Evolutionary conservation across 2,888 invertebrate species (phyloP).

Genomic region (Polyommatus iphigenia): DNA sequence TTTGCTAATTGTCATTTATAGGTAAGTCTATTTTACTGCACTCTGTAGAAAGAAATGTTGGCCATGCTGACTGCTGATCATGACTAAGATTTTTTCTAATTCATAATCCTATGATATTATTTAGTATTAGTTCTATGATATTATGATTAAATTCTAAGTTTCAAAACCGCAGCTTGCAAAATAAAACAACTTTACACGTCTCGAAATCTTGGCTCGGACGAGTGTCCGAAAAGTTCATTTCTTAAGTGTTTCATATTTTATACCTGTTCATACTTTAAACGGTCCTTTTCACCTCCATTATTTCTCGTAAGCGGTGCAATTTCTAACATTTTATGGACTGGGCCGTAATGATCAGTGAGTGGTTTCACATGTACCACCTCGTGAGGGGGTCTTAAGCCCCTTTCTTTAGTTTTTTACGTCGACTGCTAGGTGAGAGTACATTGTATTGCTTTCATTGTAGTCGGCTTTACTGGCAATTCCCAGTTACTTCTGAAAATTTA

Average conservation of each 20-base stretch:
- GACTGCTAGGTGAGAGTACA: slow-evolving; percentile 53
- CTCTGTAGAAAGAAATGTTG: no score
- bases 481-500: slow-evolving; percentile 18
- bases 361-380: slow-evolving; percentile 71
- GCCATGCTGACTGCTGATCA: no score
- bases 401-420: slow-evolving; percentile 68
- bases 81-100: no score
- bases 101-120: no score
- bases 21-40: not conserved
- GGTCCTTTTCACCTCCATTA: slow-evolving; percentile 37
- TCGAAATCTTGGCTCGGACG: not conserved
- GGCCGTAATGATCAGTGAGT: slow-evolving; percentile 60
- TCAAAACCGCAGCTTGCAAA: no score
- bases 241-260: slow-evolving; percentile 8
- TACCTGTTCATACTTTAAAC: slow-evolving; percentile 17
- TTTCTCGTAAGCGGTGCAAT: slow-evolving; percentile 38
- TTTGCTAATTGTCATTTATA: not conserved
- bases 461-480: slow-evolving; percentile 35
- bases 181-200: not conserved
- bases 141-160: no score
- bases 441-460: slow-evolving; percentile 57
- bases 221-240: not conserved
- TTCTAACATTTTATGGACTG: slow-evolving; percentile 42
- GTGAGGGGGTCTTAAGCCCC: slow-evolving; percentile 54
- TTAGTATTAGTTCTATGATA: no score